These are phyloP conservation scores for Nansenia antarctica DNA, from an alignment of 2,113 vertebrate genomes.

Conservation along the genomic window DNA sequence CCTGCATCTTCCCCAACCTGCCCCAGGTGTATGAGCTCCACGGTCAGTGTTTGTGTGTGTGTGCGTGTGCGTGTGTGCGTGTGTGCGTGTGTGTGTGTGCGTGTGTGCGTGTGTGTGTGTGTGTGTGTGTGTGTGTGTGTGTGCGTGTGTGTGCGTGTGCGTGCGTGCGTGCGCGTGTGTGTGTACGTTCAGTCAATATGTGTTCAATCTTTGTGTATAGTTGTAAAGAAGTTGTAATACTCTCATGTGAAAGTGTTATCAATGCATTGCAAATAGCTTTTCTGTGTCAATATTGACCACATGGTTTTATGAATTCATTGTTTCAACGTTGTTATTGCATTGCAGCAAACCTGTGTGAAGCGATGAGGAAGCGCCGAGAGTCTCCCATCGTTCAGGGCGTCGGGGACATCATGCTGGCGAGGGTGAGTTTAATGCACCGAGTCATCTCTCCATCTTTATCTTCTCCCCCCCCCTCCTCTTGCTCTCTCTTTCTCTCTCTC, in stretches of 20 bases:
- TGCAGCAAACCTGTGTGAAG: conserved; percentile 86
- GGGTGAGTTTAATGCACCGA: conserved; percentile 67
- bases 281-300: conserved; percentile 24
- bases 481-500: neutral
- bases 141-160: neutral
- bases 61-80: neutral
- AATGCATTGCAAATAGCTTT: no score
- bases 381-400: conserved; percentile 85
- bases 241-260: no score
- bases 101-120: neutral
- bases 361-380: conserved; percentile 88
- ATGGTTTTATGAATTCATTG: neutral
- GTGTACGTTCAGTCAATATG: neutral
- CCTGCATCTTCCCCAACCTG: conserved; percentile 91
- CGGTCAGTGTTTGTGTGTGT: conserved; percentile 70
- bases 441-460: neutral
- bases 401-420: conserved; percentile 86
- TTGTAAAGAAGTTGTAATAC: no score
- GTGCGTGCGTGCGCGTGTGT: neutral
- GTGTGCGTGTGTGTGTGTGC: neutral
- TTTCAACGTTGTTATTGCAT: neutral
- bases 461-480: no score
- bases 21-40: conserved; percentile 88
- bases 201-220: neutral
- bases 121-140: conserved; percentile 26